Base-by-base conservation (phyloP, 2,888 invertebrate species). In the Spilarctia lutea region DNA sequence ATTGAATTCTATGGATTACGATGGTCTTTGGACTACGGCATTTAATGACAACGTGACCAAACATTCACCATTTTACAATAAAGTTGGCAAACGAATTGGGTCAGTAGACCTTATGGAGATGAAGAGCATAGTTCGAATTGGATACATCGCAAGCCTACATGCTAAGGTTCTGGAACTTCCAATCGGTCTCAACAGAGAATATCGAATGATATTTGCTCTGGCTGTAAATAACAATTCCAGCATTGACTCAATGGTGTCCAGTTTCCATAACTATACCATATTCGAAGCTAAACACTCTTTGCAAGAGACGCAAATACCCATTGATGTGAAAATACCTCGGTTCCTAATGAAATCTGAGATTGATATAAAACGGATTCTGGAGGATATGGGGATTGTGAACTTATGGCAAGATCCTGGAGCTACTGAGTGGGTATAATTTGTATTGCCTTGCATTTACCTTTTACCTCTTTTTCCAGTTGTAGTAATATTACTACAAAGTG, bases 321-420 rank as follows among this genome's bases (percentile, higher is more conserved):
- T 88, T 45, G 79, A 88, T 10, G 73, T 88, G 8, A 83, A 77
- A 1, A 81, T 88, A 69, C 87, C 87, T 3, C 79, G 82, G n/a
- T 71, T 85, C 24, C 67, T 73, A 18, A 71, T 87, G 24, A 75
- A 76, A 1, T 80, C 78, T 27, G 85, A 85, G 20, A 52, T 82
- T 8, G 83, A 88, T 63, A 66, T 85, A 30, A 81, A 79, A 33
- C 65, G 35, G 0, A 68, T 88, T 20, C 56, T 88, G 33, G 81
- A 84, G 76, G 81, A 80, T 42, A 20, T 85, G 16, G 84, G 82
- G 30, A 35, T 85, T 24, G 71, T 24, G 30, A 76, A n/a, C 63
- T 73, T 79, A 39, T 87, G 86, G 87, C 77, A 72, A n/a, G 75
- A 87, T 75, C 77, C 82, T 0, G 65, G 65, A 13, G 82, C 71